Base-by-base conservation (phyloP, 2,797 vertebrate genomes). In the Cuculus canorus region DNA sequence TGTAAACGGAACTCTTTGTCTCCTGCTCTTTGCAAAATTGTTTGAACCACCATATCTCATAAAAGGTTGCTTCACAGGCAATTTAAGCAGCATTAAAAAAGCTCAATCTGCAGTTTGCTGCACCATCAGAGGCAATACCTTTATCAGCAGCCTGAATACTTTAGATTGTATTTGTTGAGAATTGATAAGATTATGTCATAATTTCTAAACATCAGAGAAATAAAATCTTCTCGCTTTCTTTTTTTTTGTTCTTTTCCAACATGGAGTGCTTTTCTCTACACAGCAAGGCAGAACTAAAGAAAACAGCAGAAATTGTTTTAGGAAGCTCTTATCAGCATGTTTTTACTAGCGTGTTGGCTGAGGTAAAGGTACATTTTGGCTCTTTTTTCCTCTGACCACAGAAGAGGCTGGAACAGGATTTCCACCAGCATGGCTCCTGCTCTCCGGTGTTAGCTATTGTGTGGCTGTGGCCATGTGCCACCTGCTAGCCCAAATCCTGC, bases 1-100 rank as follows among this genome's bases (percentile, higher is more conserved):
- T 92, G 93, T 97, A 97, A 97, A 97, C 97, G 72, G 84, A 97
- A 95, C 95, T 97, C 98, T 98, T 98, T 98, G 98, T 98, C 96
- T 98, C 96, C 94, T 88, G 94, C 93, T 97, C 95, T 97, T 97
- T 96, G 96, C 96, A 96, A 97, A 97, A 97, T 97, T 97, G 96
- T 98, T 97, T 97, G 97, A 98, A 97, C 96, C 95, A 96, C 97
- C 88, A 69, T 93, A 97, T 96, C 97, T 98, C 59, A 82, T 96
- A 96, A 96, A 97, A 97, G 93, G 87, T 96, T 97, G 86, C 95
- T 97, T 97, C 96, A 90, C 86, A 92, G 88, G 93, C 95, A 95
- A 97, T 97, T 97, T 96, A 92, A 90, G 87, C 88, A 96, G 86
- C 95, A 91, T 97, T 81, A 69, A 83, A 93, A 96, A 93, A 88